A percentile compares a stretch with the other conserved stretches of the same genome.
These are phyloP conservation scores for Itoplectis maculator DNA, from an alignment of 2,888 invertebrate genomes.

Conservation along the genomic window DNA sequence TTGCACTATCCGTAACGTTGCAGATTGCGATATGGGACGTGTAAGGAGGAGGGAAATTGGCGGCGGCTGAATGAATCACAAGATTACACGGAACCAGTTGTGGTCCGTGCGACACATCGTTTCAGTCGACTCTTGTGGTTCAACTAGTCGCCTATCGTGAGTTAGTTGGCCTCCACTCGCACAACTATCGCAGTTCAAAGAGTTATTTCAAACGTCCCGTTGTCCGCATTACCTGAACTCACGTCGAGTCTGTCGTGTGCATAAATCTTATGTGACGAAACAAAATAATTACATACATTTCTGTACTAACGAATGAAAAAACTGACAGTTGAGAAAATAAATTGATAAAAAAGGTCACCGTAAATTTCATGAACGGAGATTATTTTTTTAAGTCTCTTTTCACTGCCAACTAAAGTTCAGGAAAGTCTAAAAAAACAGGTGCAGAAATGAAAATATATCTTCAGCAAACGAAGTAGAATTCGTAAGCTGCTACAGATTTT, in stretches of 20 bases:
- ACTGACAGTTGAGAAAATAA: neutral
- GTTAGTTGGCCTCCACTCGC: slow-evolving; percentile 83
- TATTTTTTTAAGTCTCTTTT: neutral
- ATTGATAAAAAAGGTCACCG: neutral
- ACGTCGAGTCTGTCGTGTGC: slow-evolving; percentile 11
- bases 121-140: slow-evolving; percentile 72
- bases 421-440: neutral
- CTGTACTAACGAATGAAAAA: too few species aligned
- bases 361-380: neutral
- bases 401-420: neutral
- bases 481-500: neutral
- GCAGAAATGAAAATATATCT: neutral
- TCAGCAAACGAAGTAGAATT: neutral
- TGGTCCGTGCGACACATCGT: neutral
- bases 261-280: slow-evolving; percentile 11
- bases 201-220: slow-evolving; percentile 81
- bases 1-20: slow-evolving; percentile 36
- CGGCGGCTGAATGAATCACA: slow-evolving; percentile 80
- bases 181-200: slow-evolving; percentile 84
- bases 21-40: slow-evolving; percentile 65
- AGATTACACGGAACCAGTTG: slow-evolving; percentile 10
- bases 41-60: slow-evolving; percentile 68
- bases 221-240: slow-evolving; percentile 23
- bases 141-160: slow-evolving; percentile 76
- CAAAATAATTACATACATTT: slow-evolving; percentile 1